Conservation (phyloP, 1,140 invertebrate genomes). For the Wasmannia auropunctata region DNA sequence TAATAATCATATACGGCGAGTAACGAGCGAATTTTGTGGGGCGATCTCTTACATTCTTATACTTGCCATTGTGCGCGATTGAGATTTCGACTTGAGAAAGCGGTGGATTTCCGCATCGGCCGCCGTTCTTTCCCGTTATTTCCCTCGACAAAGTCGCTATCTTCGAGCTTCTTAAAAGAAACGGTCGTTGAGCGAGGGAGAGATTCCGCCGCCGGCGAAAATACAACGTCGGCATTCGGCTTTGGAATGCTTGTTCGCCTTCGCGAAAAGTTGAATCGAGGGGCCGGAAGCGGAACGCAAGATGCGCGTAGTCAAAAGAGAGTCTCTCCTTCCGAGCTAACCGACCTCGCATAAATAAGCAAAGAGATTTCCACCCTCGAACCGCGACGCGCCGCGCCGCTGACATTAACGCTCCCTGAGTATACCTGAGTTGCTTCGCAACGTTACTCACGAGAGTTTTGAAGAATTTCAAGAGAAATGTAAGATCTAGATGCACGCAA, state of each 20-base stretch:
- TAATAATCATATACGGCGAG: background rate
- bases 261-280: constrained; percentile 37
- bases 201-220: constrained; percentile 13
- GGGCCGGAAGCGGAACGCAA: background rate
- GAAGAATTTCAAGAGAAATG: constrained; percentile 1
- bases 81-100: constrained; percentile 14
- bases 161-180: constrained; percentile 32
- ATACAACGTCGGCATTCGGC: constrained; percentile 25
- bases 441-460: background rate
- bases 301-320: constrained; percentile 37
- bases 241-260: constrained; percentile 29
- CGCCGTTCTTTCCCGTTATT: background rate
- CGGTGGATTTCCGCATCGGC: background rate
- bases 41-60: constrained; percentile 6
- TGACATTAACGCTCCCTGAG: background rate
- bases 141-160: constrained; percentile 28
- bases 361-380: constrained; percentile 32
- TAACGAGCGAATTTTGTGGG: background rate
- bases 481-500: background rate
- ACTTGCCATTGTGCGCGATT: constrained; percentile 19
- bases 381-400: background rate
- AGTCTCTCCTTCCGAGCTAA: constrained; percentile 2
- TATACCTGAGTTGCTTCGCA: background rate
- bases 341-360: constrained; percentile 38
- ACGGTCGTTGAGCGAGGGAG: constrained; percentile 5